Evolutionary conservation across 1,140 invertebrate species (phyloP).

Genomic region (Heliothis subflexa): DNA sequence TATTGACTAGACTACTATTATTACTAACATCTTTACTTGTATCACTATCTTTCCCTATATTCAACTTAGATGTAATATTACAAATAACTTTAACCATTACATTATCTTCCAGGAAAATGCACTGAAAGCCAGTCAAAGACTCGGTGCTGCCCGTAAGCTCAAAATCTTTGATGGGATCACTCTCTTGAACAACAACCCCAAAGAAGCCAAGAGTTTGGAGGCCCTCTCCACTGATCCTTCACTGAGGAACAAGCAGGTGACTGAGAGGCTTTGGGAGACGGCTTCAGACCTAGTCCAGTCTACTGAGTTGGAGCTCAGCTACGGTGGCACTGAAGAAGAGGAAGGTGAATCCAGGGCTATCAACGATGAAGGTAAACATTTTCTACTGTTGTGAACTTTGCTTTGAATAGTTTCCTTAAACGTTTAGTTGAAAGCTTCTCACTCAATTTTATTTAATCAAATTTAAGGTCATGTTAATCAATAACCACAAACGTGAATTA

Average conservation of each 20-base stretch:
- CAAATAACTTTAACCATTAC: background rate
- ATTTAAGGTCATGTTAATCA: too few relatives aligned
- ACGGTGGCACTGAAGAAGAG: conserved; percentile 60
- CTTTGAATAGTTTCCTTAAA: too few relatives aligned
- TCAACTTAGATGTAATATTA: too few relatives aligned
- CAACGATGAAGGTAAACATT: conserved; percentile 64
- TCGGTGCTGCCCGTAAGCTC: conserved; percentile 70
- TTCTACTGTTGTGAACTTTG: too few relatives aligned
- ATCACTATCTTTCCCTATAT: too few relatives aligned
- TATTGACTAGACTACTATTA: background rate
- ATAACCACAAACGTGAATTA: too few relatives aligned
- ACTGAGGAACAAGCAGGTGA: conserved; percentile 67
- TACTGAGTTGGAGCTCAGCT: conserved; percentile 76
- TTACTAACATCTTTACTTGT: background rate
- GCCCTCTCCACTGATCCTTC: conserved; percentile 68
- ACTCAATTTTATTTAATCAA: too few relatives aligned
- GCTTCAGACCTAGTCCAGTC: conserved; percentile 67
- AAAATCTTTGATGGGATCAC: conserved; percentile 74
- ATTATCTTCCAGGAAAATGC: conserved; percentile 73
- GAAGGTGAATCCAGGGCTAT: conserved; percentile 72
- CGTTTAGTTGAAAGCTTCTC: too few relatives aligned
- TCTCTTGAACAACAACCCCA: conserved; percentile 72
- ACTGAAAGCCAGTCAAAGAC: conserved; percentile 67
- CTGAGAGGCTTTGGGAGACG: conserved; percentile 72
- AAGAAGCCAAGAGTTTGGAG: conserved; percentile 71